phyloP scores from a whole-genome alignment of 2,113 vertebrate species.

The Hystrix brachyura region DNA sequence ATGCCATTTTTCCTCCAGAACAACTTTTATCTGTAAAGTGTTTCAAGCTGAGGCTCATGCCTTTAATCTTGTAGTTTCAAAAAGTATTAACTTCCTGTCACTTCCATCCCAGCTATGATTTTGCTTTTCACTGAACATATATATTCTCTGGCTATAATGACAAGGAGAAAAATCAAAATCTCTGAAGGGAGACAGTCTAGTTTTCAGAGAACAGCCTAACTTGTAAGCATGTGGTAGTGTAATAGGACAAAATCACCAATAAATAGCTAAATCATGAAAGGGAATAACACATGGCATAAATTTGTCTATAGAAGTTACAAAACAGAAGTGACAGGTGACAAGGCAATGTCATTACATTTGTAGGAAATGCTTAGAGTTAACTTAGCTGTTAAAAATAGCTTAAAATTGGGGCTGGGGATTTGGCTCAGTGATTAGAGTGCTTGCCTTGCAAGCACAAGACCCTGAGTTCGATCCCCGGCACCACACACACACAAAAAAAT shows the following conservation, averaged over 20 bases:
- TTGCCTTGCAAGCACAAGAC: no score
- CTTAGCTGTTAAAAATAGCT: not conserved
- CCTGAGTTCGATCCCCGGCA: no score
- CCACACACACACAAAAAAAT: no score
- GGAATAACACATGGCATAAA: not conserved
- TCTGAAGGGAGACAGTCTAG: not conserved
- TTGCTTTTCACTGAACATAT: slow-evolving; percentile 40
- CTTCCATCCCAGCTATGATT: slow-evolving; percentile 43
- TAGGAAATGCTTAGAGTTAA: not conserved
- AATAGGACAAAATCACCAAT: not conserved
- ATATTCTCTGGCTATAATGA: slow-evolving; percentile 24
- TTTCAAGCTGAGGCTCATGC: slow-evolving; percentile 34
- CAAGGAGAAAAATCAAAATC: not conserved
- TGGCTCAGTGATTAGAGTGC: no score
- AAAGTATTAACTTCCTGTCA: slow-evolving; percentile 49
- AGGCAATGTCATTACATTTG: not conserved
- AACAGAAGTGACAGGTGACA: not conserved
- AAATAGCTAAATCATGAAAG: not conserved
- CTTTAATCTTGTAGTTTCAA: slow-evolving; percentile 67
- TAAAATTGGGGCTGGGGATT: no score
- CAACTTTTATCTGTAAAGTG: slow-evolving; percentile 58
- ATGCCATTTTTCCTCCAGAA: slow-evolving; percentile 54
- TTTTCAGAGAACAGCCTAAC: not conserved
- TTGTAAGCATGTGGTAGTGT: not conserved
- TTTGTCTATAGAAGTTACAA: not conserved